Base-by-base conservation (phyloP, 2,888 invertebrate genomes). In the Spodoptera exigua region DNA sequence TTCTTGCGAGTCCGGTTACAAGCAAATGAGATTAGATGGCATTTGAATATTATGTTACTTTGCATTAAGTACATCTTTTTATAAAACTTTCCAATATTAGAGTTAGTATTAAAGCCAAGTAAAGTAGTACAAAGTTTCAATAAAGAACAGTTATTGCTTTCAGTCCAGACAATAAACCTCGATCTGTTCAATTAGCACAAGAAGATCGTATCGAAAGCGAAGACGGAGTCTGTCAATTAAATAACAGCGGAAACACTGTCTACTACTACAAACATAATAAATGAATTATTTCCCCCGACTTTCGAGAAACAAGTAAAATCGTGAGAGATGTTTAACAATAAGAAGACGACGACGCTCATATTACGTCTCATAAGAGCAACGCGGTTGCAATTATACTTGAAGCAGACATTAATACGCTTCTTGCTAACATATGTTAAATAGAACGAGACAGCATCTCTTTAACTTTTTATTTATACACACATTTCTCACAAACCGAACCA, bases 251-350 rank as follows among this genome's bases (percentile, higher is more conserved):
- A 82, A 82, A 77, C 70, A 78, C 54, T 39, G 55, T 34, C 44
- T 61, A 71, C 57, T 61, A 71, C 57, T 65, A 78, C 74, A 77
- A 76, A 82, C 72, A 78, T 80, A 84, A 80, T 74, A 78, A 83
- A 85, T 85, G 81, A 86, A 83, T 86, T 78, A 87, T 88, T 89
- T 89, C 89, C 83, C 86, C 80, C 74, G 70, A 83, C 92, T 92
- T 92, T 92, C 92, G 85, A 88, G 84, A 70, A 72, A 61, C 81
- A 80, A 86, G 92, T 92, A 92, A 92, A 92, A 92, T 86, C 92
- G 92, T 92, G 92, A 82, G 92, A 92, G 76, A 62, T 46, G 47
- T 65, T 55, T 67, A 86, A 91, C 90, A 92, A 91, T 91, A 85
- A 88, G 74, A 58, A 55, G 61, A 60, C 70, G 61, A 65, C 58